These are phyloP conservation scores for Virgularia gustaviana DNA, from an alignment of 92 coral and sea anemone species.

Conservation along the genomic window DNA sequence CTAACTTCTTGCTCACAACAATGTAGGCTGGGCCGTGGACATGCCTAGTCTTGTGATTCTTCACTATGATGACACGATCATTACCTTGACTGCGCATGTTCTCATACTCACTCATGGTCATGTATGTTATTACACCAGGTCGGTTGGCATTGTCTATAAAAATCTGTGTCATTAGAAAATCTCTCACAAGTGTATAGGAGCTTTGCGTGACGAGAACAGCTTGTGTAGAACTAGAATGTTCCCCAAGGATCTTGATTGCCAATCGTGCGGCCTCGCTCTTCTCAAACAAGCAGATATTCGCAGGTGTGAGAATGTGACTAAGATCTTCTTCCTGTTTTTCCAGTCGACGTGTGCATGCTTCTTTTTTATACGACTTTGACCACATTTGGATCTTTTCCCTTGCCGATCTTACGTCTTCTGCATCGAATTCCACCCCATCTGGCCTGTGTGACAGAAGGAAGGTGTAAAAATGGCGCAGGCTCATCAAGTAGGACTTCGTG, in stretches of 20 bases:
- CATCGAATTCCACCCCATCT: constrained; percentile 31
- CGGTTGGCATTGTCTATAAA: constrained; percentile 58
- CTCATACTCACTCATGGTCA: constrained; percentile 47
- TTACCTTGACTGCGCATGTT: constrained; percentile 34
- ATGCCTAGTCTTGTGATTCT: constrained; percentile 53
- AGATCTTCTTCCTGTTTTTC: constrained; percentile 51
- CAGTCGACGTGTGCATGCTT: constrained; percentile 45
- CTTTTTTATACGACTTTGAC: constrained; percentile 37
- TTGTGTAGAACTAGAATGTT: constrained; percentile 24
- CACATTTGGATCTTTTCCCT: constrained; percentile 48
- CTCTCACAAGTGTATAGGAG: constrained; percentile 54
- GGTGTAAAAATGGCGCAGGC: constrained; percentile 56
- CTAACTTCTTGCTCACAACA: constrained; percentile 39
- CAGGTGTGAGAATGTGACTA: constrained; percentile 14
- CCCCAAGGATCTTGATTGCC: constrained; percentile 43
- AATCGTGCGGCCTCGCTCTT: constrained; percentile 44
- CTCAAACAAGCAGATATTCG: constrained; percentile 43
- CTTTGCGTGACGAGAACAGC: constrained; percentile 40
- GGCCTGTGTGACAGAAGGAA: constrained; percentile 61
- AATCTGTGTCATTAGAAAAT: constrained; percentile 55
- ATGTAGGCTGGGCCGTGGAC: constrained; percentile 61
- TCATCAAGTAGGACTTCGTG: constrained; percentile 63
- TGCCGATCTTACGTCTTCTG: constrained; percentile 21
- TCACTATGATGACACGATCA: constrained; percentile 38
- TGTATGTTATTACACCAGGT: constrained; percentile 57